Conservation (phyloP, 2,888 invertebrate species). For the Eupithecia vulgata region DNA sequence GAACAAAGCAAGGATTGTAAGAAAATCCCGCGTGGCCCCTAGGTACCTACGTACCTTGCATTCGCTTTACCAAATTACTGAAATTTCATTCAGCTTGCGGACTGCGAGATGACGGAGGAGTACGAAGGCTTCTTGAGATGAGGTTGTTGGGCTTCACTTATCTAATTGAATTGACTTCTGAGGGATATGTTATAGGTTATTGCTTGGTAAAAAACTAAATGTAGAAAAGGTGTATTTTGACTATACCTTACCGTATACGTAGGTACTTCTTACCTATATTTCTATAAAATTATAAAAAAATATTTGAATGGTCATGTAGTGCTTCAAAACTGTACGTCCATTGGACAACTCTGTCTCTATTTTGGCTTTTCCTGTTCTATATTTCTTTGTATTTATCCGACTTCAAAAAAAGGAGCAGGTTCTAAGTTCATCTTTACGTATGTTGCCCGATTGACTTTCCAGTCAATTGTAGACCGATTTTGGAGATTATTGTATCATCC, state of each 20-base stretch:
- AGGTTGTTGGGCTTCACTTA: neutral
- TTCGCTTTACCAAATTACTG: slow-evolving; percentile 83
- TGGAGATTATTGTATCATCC: no score
- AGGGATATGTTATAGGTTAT: neutral
- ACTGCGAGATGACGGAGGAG: slow-evolving; percentile 49
- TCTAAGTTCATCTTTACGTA: no score
- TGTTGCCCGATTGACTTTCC: no score
- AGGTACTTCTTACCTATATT: no score
- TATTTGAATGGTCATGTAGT: no score
- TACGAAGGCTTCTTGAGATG: neutral
- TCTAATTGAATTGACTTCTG: neutral
- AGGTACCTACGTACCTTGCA: slow-evolving; percentile 77
- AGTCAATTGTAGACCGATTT: no score
- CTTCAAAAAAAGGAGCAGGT: no score
- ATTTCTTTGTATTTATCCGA: neutral
- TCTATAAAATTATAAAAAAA: no score
- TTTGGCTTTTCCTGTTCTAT: neutral
- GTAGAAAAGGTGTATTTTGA: no score
- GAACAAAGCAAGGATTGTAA: slow-evolving; percentile 80
- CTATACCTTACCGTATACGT: no score
- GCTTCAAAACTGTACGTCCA: neutral
- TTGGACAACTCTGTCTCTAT: neutral
- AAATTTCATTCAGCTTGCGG: slow-evolving; percentile 82
- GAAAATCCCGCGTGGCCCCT: slow-evolving; percentile 77
- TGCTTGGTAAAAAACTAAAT: neutral